These are phyloP conservation scores for Amphiura filiformis DNA, from an alignment of 35 echinoderm and acorn worm genomes.

Conservation along the genomic window DNA sequence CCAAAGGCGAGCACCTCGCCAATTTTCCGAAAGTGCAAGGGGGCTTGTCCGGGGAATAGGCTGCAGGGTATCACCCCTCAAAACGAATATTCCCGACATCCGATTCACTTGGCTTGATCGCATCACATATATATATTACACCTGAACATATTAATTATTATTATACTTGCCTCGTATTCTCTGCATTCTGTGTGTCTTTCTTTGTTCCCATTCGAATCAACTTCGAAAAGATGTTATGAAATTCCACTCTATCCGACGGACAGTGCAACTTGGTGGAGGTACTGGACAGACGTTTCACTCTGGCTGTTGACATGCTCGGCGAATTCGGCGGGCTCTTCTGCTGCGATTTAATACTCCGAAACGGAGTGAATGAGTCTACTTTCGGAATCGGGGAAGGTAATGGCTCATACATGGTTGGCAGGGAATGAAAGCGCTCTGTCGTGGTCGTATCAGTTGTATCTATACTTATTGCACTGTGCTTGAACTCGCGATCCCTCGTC, in stretches of 20 bases:
- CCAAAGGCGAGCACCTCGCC: too few relatives aligned
- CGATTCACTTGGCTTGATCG: too few relatives aligned
- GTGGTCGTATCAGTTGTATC: slow-evolving; percentile 5
- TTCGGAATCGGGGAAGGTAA: slow-evolving; percentile 51
- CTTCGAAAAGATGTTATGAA: slow-evolving; percentile 81
- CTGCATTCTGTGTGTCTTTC: slow-evolving; percentile 47
- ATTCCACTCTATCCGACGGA: slow-evolving; percentile 64
- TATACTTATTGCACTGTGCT: slow-evolving; percentile 30
- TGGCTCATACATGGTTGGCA: slow-evolving; percentile 29
- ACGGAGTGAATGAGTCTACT: slow-evolving; percentile 46
- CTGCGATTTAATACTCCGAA: slow-evolving; percentile 54
- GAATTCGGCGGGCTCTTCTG: slow-evolving; percentile 53
- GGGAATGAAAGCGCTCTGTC: background rate
- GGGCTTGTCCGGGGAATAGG: too few relatives aligned
- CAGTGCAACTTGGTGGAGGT: slow-evolving; percentile 43
- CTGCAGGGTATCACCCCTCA: too few relatives aligned
- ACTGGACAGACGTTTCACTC: background rate
- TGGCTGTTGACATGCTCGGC: background rate
- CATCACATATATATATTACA: too few relatives aligned
- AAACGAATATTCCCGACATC: too few relatives aligned
- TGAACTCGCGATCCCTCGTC: slow-evolving; percentile 51
- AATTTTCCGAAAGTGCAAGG: too few relatives aligned
- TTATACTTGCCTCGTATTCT: background rate
- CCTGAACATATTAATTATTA: too few relatives aligned
- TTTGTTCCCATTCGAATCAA: slow-evolving; percentile 82